Percentiles rank a stretch among this genome's conserved stretches.
Evolutionary conservation across 2,888 invertebrate species (phyloP).

Genomic region (Phymatocera aterrima): DNA sequence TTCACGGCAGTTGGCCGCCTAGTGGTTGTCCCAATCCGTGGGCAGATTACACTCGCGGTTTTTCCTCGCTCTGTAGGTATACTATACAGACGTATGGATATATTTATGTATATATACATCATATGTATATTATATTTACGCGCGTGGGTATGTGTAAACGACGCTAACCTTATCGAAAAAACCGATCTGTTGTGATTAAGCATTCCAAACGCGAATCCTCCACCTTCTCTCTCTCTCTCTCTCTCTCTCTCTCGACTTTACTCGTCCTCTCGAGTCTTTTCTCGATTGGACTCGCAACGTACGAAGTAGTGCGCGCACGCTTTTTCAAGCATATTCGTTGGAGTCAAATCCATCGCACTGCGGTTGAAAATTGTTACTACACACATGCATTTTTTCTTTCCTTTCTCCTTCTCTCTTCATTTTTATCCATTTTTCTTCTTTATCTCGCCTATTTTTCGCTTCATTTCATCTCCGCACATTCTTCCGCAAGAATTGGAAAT

Average conservation of each 20-base stretch:
- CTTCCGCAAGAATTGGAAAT: not conserved
- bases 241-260: not conserved
- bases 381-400: not conserved
- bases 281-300: conserved; percentile 8
- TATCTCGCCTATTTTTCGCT: not conserved
- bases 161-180: not conserved
- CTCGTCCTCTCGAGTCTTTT: too few species aligned
- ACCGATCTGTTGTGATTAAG: conserved; percentile 36
- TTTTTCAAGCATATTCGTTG: too few species aligned
- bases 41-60: too few species aligned
- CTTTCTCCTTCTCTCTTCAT: not conserved
- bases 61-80: too few species aligned
- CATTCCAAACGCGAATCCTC: conserved; percentile 37
- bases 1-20: too few species aligned
- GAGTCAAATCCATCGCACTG: not conserved
- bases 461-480: not conserved
- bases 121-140: not conserved
- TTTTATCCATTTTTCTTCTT: not conserved
- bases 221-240: not conserved
- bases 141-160: not conserved
- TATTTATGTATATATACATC: too few species aligned
- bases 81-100: too few species aligned
- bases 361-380: conserved; percentile 6
- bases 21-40: too few species aligned
- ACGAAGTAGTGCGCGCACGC: too few species aligned